Percentiles rank a stretch among this genome's conserved stretches.
Conservation (phyloP, 1,140 invertebrate genomes). For the Macrostomum lignano region DNA sequence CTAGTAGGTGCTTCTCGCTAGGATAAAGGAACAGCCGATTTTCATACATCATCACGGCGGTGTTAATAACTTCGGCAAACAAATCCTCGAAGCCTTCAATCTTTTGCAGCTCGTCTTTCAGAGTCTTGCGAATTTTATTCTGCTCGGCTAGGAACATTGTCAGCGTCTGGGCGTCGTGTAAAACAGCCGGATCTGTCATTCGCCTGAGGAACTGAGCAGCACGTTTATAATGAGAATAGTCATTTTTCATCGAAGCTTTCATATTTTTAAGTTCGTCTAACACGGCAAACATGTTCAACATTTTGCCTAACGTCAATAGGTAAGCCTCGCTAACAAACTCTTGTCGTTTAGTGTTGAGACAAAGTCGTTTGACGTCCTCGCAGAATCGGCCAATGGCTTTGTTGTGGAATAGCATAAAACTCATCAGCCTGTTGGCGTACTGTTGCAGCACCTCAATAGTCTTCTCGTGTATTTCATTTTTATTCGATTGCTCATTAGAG, state of each 20-base stretch:
- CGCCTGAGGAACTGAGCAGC: too few relatives aligned
- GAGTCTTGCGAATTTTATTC: constrained; percentile 79
- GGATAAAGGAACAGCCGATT: constrained; percentile 83
- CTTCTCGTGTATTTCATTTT: constrained; percentile 77
- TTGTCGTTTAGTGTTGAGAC: constrained; percentile 77
- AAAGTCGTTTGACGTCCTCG: constrained; percentile 68
- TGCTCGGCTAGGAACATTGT: constrained; percentile 98
- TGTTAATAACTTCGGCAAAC: constrained; percentile 76
- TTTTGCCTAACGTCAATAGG: constrained; percentile 81
- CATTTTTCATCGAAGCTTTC: constrained; percentile 97
- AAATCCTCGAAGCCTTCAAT: constrained; percentile 56
- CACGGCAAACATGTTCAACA: constrained; percentile 98
- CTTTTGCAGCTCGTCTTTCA: constrained; percentile 41
- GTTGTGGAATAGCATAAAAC: constrained; percentile 57
- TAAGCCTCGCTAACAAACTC: constrained; percentile 98
- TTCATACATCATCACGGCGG: constrained; percentile 90
- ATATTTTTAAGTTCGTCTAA: constrained; percentile 96
- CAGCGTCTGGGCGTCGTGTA: constrained; percentile 90
- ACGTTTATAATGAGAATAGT: constrained; percentile 85
- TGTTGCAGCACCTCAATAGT: constrained; percentile 84
- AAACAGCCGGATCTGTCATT: too few relatives aligned
- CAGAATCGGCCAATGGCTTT: constrained; percentile 84
- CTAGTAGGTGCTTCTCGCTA: constrained; percentile 89
- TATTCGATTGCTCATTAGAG: constrained; percentile 86
- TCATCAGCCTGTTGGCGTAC: constrained; percentile 77